Percentiles rank a stretch among this genome's conserved stretches.
These are phyloP conservation scores for Drosophila albomicans DNA, from an alignment of 1,140 invertebrate species.

Conservation along the genomic window DNA sequence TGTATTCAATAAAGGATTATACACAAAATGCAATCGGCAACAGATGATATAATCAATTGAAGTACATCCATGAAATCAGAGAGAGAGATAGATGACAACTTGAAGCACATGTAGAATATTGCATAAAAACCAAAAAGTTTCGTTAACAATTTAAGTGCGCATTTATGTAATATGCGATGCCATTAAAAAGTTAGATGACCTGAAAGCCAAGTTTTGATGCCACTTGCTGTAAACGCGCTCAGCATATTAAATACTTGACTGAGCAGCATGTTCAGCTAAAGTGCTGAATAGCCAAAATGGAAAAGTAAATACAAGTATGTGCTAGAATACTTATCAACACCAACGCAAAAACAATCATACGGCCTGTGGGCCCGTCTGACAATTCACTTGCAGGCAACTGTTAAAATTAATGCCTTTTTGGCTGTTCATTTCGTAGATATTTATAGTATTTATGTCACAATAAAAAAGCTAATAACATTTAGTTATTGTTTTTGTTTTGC, in stretches of 20 bases:
- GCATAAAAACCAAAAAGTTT: constrained; percentile 7
- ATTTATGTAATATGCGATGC: constrained; percentile 26
- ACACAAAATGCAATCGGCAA: background rate
- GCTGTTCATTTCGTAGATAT: constrained; percentile 44
- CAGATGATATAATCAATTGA: constrained; percentile 15
- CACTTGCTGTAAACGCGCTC: constrained; percentile 4
- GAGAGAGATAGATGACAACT: background rate
- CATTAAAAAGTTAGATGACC: constrained; percentile 47
- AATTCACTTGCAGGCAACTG: constrained; percentile 47
- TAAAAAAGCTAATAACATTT: constrained; percentile 20
- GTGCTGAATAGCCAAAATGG: constrained; percentile 35
- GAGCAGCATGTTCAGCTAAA: constrained; percentile 13
- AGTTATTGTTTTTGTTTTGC: constrained; percentile 1
- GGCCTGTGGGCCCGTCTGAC: constrained; percentile 37
- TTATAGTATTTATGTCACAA: constrained; percentile 53
- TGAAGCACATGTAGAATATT: background rate
- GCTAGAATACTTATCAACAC: constrained; percentile 15
- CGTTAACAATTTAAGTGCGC: constrained; percentile 32
- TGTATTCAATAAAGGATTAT: constrained; percentile 7
- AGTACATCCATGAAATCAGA: constrained; percentile 8
- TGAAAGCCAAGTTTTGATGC: constrained; percentile 20
- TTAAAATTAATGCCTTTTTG: constrained; percentile 37
- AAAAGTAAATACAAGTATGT: constrained; percentile 8
- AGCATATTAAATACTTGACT: constrained; percentile 38
- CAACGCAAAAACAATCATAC: constrained; percentile 41